phyloP scores from a whole-genome alignment of 2,113 vertebrate genomes.

The Ondatra zibethicus region DNA sequence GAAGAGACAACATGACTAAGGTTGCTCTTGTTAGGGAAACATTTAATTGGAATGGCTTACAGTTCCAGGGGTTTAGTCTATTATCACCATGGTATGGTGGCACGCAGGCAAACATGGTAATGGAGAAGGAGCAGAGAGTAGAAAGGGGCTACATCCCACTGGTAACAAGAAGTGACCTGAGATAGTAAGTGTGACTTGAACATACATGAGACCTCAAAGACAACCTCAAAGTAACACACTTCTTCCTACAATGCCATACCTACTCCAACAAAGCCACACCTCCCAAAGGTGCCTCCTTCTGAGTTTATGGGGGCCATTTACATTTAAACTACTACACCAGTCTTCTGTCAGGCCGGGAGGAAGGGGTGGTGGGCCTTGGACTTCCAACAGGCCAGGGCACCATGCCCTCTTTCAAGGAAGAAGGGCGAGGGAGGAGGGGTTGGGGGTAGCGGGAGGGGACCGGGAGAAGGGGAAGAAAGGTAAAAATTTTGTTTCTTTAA shows the following conservation, averaged over 20 bases:
- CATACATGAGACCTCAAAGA: background rate
- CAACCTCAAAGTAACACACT: background rate
- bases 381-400: no score
- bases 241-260: background rate
- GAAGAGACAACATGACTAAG: background rate
- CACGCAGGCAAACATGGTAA: background rate
- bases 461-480: no score
- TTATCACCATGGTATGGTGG: background rate
- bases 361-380: no score
- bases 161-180: background rate
- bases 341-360: background rate
- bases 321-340: background rate
- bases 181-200: background rate
- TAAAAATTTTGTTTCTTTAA: no score
- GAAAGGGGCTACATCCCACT: background rate
- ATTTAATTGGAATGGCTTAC: background rate
- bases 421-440: no score
- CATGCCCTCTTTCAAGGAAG: no score
- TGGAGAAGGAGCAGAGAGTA: background rate
- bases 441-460: no score
- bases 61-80: no score
- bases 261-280: background rate
- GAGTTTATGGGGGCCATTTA: background rate
- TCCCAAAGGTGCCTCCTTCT: background rate
- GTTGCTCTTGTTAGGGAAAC: background rate